Evolutionary conservation across 2,113 vertebrate species (phyloP).

Genomic region (Oreochromis tanganicae): DNA sequence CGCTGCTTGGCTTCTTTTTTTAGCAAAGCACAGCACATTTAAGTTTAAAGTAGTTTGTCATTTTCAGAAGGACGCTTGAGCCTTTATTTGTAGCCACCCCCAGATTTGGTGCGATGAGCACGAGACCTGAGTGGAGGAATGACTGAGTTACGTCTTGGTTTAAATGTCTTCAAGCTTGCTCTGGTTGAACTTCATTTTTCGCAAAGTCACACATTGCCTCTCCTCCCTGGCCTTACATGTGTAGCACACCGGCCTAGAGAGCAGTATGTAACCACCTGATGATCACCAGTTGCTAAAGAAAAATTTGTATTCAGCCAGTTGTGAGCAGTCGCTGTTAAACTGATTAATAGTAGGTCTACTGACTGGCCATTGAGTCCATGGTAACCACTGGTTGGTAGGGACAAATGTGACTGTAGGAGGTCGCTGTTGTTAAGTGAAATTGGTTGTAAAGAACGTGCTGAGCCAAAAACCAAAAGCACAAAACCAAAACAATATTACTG

Average conservation of each 20-base stretch:
- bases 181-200: background rate
- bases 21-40: background rate
- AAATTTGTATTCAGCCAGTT: background rate
- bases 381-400: background rate
- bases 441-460: background rate
- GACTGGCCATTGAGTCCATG: rapidly evolving
- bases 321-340: background rate
- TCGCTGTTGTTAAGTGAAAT: background rate
- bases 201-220: background rate
- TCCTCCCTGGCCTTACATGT: background rate
- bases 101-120: slow-evolving; percentile 6
- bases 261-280: background rate
- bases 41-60: background rate
- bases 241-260: background rate
- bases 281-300: too few relatives aligned
- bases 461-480: background rate
- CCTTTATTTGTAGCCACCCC: slow-evolving; percentile 33
- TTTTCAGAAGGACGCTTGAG: background rate
- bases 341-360: background rate
- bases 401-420: background rate
- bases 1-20: background rate
- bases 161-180: background rate
- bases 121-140: background rate
- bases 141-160: slow-evolving; percentile 7
- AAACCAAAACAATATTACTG: background rate